Evolutionary conservation across 1,140 invertebrate species (phyloP).

Genomic region (Proales similis): DNA sequence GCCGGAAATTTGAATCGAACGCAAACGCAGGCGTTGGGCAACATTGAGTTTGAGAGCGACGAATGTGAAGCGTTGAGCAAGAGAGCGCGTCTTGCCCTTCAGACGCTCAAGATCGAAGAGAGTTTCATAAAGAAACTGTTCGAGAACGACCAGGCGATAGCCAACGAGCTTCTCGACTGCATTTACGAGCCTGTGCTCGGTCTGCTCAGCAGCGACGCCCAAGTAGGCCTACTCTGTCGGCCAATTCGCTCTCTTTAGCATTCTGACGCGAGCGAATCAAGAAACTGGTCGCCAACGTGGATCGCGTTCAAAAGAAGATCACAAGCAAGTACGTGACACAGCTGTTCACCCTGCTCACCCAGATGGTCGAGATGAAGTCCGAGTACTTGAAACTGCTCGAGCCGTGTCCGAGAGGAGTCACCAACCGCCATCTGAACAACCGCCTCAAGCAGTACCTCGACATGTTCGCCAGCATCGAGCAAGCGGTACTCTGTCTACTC

Average conservation of each 20-base stretch:
- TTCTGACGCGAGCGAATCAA: not conserved
- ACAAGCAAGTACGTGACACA: slow-evolving; percentile 8
- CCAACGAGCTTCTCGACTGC: not conserved
- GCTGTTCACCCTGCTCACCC: not conserved
- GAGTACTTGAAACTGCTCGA: slow-evolving; percentile 26
- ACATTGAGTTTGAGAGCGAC: too few species aligned
- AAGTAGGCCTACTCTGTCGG: too few species aligned
- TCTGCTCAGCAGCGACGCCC: slow-evolving; percentile 3
- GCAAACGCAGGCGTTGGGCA: too few species aligned
- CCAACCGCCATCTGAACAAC: slow-evolving; percentile 10
- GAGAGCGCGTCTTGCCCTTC: too few species aligned
- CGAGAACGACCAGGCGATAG: slow-evolving; percentile 8
- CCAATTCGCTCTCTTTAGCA: too few species aligned
- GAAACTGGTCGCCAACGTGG: slow-evolving; percentile 7
- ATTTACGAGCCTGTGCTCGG: slow-evolving; percentile 25
- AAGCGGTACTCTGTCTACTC: slow-evolving; percentile 1
- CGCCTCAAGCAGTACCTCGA: slow-evolving; percentile 8
- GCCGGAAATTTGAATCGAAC: too few species aligned
- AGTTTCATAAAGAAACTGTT: slow-evolving; percentile 21
- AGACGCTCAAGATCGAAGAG: slow-evolving; percentile 6
- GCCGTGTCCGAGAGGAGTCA: not conserved
- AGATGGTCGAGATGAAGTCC: slow-evolving; percentile 20
- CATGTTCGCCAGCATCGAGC: slow-evolving; percentile 19
- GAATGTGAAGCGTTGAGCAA: too few species aligned
- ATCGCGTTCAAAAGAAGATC: slow-evolving; percentile 10